Percentiles rank a stretch among this genome's conserved stretches.
Evolutionary conservation across 1,140 invertebrate genomes (phyloP).

Genomic region (Pomacea maculata): DNA sequence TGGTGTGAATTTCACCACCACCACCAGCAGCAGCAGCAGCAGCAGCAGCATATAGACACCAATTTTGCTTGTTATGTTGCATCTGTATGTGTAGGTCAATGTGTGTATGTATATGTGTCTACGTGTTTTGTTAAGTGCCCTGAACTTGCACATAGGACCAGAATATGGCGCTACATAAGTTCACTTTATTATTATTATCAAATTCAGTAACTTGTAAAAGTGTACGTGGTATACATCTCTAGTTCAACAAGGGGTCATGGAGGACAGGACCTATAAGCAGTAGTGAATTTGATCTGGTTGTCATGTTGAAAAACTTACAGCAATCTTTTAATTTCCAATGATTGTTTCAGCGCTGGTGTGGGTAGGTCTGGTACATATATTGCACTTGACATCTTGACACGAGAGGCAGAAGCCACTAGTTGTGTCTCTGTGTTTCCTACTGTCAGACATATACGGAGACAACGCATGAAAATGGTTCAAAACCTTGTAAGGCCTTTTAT

Average conservation of each 20-base stretch:
- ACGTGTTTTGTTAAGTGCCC: neutral
- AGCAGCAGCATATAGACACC: too few species aligned
- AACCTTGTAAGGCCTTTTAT: conserved; percentile 32
- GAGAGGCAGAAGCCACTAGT: conserved; percentile 35
- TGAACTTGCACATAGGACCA: too few species aligned
- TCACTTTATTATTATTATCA: too few species aligned
- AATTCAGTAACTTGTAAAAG: too few species aligned
- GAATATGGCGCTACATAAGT: too few species aligned
- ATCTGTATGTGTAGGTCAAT: neutral
- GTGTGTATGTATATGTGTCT: neutral
- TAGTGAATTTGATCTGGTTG: too few species aligned
- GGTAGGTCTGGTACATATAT: conserved; percentile 62
- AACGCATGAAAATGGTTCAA: conserved; percentile 51
- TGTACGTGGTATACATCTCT: too few species aligned
- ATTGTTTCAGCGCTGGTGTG: conserved; percentile 58
- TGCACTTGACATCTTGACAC: conserved; percentile 55
- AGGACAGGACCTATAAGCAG: too few species aligned
- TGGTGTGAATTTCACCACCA: too few species aligned
- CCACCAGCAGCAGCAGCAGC: too few species aligned
- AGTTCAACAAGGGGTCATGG: too few species aligned
- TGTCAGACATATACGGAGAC: conserved; percentile 39
- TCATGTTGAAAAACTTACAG: too few species aligned
- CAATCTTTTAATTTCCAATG: neutral
- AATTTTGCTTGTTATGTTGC: neutral
- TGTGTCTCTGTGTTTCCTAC: conserved; percentile 41